phyloP scores from a whole-genome alignment of 2,113 vertebrate species.

The Tringa solitaria region DNA sequence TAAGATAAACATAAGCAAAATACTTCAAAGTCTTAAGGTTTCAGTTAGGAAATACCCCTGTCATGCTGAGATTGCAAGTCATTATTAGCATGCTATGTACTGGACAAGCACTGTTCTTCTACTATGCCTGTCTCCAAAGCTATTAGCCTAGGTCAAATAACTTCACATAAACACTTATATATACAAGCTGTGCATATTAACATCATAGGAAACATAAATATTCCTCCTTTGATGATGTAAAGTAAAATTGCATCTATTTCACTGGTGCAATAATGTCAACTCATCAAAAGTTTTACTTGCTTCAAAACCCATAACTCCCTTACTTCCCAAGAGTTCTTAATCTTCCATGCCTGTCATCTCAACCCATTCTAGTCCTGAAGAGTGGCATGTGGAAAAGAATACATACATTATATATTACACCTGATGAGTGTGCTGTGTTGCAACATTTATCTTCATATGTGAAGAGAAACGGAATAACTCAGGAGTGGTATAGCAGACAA shows the following conservation, averaged over 20 bases:
- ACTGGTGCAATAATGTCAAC: not conserved
- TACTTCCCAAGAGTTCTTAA: not conserved
- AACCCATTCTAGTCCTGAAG: not conserved
- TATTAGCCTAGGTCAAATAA: not conserved
- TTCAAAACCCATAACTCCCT: not conserved
- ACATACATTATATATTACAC: not conserved
- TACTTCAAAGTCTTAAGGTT: not conserved
- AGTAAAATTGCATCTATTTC: not conserved
- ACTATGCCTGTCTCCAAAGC: not conserved
- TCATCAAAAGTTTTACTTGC: not conserved
- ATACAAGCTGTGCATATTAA: not conserved
- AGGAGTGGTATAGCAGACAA: not conserved
- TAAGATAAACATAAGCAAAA: not conserved
- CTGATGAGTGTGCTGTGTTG: slow-evolving; percentile 11
- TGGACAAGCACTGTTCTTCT: not conserved
- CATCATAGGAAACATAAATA: not conserved
- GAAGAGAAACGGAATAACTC: not conserved
- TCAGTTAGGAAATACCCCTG: not conserved
- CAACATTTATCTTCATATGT: slow-evolving; percentile 6
- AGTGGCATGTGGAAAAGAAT: not conserved
- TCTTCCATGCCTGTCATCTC: slow-evolving; percentile 2
- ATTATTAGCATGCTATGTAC: not conserved
- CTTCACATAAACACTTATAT: not conserved
- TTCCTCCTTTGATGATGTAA: not conserved
- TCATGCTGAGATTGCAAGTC: not conserved